Evolutionary conservation across 2,888 invertebrate species (phyloP).

Genomic region (Megaustenia siamemsis): DNA sequence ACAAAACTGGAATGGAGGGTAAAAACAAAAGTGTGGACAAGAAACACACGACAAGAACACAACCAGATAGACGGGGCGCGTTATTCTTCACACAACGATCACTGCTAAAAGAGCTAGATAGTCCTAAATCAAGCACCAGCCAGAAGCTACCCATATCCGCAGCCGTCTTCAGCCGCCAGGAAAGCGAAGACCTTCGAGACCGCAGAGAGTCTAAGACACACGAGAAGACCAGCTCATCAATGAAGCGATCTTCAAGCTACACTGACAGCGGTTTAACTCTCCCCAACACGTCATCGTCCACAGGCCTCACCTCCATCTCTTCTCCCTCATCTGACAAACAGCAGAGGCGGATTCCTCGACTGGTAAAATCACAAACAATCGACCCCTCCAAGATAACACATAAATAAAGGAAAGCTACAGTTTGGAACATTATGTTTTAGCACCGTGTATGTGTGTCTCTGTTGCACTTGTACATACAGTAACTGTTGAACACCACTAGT

Average conservation of each 20-base stretch:
- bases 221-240: background rate
- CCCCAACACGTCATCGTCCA: background rate
- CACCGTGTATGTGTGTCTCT: no score
- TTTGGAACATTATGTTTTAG: background rate
- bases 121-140: background rate
- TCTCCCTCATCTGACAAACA: background rate
- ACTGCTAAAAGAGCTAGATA: conserved; percentile 29
- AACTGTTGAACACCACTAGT: no score
- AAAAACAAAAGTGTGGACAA: conserved; percentile 17
- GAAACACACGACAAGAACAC: background rate
- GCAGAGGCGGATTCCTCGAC: background rate
- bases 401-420: conserved; percentile 19
- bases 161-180: background rate
- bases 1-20: background rate
- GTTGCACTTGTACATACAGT: no score
- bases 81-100: conserved; percentile 46
- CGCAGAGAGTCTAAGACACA: background rate
- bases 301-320: background rate
- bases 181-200: conserved; percentile 2
- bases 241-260: background rate
- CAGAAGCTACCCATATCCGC: background rate
- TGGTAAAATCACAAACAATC: conserved; percentile 26
- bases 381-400: conserved; percentile 21
- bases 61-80: conserved; percentile 46
- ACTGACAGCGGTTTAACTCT: background rate